Evolutionary conservation across 1,140 invertebrate species (phyloP).

Genomic region (Hycleus phaleratus): DNA sequence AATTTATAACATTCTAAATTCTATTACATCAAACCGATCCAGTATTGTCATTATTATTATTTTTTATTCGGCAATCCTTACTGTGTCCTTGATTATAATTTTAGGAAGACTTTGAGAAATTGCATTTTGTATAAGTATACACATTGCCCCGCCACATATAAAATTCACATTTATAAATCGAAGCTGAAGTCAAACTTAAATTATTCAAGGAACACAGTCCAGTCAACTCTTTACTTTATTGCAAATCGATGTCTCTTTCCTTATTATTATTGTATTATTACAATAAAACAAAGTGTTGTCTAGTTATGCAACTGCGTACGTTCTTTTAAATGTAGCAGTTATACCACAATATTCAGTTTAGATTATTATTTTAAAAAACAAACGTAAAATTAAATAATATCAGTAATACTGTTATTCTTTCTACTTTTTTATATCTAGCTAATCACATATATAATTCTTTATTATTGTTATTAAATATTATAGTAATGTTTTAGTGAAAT

Average conservation of each 20-base stretch:
- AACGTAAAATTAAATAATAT: not conserved
- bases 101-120: conserved; percentile 12
- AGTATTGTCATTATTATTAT: conserved; percentile 5
- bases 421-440: not conserved
- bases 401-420: no score
- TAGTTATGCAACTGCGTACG: not conserved
- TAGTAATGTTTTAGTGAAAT: not conserved
- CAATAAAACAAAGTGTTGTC: no score
- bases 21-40: conserved; percentile 5
- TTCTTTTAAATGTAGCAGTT: conserved; percentile 5
- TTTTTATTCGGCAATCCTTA: not conserved
- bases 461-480: no score
- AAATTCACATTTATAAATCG: not conserved
- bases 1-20: conserved; percentile 3
- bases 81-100: conserved; percentile 21
- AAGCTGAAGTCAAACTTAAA: not conserved
- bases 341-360: conserved; percentile 5
- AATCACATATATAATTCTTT: not conserved
- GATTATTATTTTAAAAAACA: conserved; percentile 2
- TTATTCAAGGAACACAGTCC: conserved; percentile 19
- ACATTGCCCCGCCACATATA: not conserved
- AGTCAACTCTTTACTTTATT: conserved; percentile 11
- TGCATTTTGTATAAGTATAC: no score
- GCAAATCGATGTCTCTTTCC: not conserved
- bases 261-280: no score